Evolutionary conservation across 2,888 invertebrate genomes (phyloP), one percentile per base, ranked within the genome.

Genomic region (Operophtera brumata): DNA sequence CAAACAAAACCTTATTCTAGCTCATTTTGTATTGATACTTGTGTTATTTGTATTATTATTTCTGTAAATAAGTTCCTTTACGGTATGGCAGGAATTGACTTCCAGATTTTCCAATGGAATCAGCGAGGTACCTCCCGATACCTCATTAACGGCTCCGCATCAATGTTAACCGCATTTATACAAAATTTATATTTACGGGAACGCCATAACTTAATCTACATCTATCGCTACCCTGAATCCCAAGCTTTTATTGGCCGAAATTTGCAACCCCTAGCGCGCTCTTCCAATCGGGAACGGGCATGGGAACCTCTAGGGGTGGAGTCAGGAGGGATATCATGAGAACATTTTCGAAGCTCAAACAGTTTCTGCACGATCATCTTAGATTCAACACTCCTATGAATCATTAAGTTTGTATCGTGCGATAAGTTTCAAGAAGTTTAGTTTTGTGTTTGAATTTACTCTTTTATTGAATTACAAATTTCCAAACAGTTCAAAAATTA

Each of bases 151-250:
- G 70, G 72, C 71, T 71, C 69, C 69, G 67, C 70, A 71, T 73
- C 73, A 57, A 64, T 66, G 71, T 78, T 82, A 78, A 82, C 80
- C 75, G 61, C 77, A 77, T 80, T 84, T 84, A 84, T 81, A 86
- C 79, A 76, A 73, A 78, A 77, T 82, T 77, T 78, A 81, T 84
- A 82, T 85, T 82, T 78, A 75, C 74, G 70, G 72, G 73, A 73
- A 75, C 82, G 78, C 83, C 80, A 86, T 87, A 90, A 88, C 84
- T 85, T 80, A 86, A 90, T 90, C 87, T 86, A 86, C 83, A 87
- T 82, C 84, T 86, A 86, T 83, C 82, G 75, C 78, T 82, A 82
- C 82, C 81, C 80, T 73, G 69, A 59, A 66, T 56, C 58, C 62
- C 51, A 44, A 37, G 40, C 57, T 63, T 56, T 62, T 64, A 90